Base-by-base conservation (phyloP, 1,140 invertebrate species). In the Anastrepha obliqua region DNA sequence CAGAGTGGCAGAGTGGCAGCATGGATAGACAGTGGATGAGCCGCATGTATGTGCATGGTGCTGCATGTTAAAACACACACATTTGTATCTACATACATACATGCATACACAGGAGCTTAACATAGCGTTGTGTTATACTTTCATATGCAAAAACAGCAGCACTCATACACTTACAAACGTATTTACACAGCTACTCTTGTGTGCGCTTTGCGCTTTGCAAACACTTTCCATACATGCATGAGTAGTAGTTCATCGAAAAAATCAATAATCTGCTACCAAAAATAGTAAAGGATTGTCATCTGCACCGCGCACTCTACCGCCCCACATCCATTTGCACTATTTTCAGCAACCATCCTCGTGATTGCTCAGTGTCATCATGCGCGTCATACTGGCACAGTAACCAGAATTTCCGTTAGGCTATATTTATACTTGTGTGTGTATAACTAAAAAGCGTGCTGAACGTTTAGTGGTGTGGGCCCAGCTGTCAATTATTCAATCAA, bases 401-500 rank as follows among this genome's bases (percentile, higher is more conserved):
- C 29, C 29, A 29, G 29, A 29, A 29, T 29, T 29, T 29, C 29
- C 29, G 29, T 29, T 29, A 29, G 29, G 29, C 29, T 29, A 29
- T 29, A 29, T 29, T 29, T 29, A 29, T 29, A 29, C 29, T 29
- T 29, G 29, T 29, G 29, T 29, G 29, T 29, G 29, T 81, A 9
- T 20, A n/a, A 6, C 74, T 51, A 20, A 42, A 29, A 81, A 39
- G 20, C 1, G 17, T 55, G 47, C 8, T 55, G 74, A 2, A 51
- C 2, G 7, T 81, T 81, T 55, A 51, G 8, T 81, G 74, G 74
- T 58, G 47, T 20, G 44, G 15, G 47, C n/a, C 44, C 74, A 55
- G 13, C 47, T 81, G 74, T 13, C 74, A 81, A 81, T 81, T 81
- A 81, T 29, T 51, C 74, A 81, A 81, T 81, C 47, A 81, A 81